Conservation (phyloP, 2,113 vertebrate genomes). For the Gymnobelideus leadbeateri region DNA sequence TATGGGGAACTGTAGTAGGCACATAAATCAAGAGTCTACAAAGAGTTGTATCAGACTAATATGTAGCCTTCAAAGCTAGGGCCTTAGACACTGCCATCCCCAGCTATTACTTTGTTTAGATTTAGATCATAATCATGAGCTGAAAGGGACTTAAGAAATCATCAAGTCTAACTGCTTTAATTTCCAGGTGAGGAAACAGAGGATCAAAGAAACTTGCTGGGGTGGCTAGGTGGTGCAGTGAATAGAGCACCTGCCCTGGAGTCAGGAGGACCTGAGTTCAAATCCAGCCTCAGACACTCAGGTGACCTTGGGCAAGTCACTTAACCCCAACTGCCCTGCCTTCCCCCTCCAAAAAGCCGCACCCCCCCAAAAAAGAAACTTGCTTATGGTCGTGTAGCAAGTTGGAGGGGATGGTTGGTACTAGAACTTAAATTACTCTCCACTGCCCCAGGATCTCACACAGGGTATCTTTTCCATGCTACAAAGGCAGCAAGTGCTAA, state of each 20-base stretch:
- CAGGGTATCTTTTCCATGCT: neutral
- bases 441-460: neutral
- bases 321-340: too few species aligned
- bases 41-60: neutral
- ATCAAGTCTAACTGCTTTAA: neutral
- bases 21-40: neutral
- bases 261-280: too few species aligned
- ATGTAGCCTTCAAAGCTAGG: neutral
- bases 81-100: neutral
- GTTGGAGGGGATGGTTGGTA: neutral
- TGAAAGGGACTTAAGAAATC: neutral
- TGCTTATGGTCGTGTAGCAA: neutral
- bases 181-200: neutral
- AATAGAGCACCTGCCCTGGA: too few species aligned
- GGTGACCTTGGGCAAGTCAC: too few species aligned
- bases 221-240: too few species aligned
- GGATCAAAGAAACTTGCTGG: neutral
- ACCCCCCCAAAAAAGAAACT: too few species aligned
- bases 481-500: neutral
- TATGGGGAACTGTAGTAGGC: neutral
- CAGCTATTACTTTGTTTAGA: neutral
- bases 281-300: too few species aligned
- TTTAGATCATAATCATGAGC: neutral
- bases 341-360: too few species aligned
- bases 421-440: neutral